Conservation (phyloP, 2,113 vertebrate genomes). For the Alosa alosa region DNA sequence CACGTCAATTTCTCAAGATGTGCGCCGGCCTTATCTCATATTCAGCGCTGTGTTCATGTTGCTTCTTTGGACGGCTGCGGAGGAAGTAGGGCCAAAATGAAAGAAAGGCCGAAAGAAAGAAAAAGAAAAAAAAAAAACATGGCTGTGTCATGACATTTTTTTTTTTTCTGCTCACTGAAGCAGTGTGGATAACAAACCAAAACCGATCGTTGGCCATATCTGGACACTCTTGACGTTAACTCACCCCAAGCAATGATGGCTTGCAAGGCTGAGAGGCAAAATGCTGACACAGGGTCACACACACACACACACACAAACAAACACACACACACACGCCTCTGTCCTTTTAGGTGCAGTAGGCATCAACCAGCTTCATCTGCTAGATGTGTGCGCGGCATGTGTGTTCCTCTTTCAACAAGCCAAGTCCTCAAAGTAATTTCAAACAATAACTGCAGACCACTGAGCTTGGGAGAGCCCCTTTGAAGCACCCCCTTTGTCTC, state of each 20-base stretch:
- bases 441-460: conserved; percentile 57
- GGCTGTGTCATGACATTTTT: not conserved
- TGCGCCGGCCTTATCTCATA: not conserved
- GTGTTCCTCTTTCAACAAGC: conserved; percentile 24
- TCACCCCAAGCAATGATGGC: not conserved
- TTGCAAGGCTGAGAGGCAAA: not conserved
- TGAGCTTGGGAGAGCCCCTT: conserved; percentile 56
- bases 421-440: conserved; percentile 50
- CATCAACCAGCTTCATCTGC: not conserved
- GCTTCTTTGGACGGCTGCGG: not conserved
- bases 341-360: conserved; percentile 8
- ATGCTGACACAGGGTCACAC: not conserved
- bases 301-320: not conserved
- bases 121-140: not conserved
- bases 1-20: conserved; percentile 45
- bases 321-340: not conserved
- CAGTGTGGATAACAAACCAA: not conserved
- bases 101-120: not conserved
- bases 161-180: not conserved
- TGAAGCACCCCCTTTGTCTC: conserved; percentile 73
- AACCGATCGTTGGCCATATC: not conserved
- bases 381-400: conserved; percentile 2
- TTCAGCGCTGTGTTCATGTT: not conserved
- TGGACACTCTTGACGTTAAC: not conserved
- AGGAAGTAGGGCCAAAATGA: not conserved